Evolutionary conservation across 2,113 vertebrate genomes (phyloP).

Genomic region (Heteronetta atricapilla): DNA sequence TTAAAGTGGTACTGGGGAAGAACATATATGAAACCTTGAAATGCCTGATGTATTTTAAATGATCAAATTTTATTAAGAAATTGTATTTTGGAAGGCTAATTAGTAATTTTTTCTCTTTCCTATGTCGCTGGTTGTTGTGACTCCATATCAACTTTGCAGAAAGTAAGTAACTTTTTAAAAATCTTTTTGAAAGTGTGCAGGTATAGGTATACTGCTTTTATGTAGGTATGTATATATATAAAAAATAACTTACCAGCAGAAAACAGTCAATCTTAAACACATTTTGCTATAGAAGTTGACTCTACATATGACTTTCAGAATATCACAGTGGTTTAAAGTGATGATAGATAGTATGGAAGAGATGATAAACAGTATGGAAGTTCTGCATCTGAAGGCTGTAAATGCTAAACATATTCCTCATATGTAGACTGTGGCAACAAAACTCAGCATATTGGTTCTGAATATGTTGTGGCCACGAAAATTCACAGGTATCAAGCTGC

Average conservation of each 20-base stretch:
- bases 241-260: background rate
- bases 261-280: background rate
- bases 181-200: background rate
- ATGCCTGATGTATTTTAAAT: background rate
- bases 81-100: conserved; percentile 50
- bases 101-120: conserved; percentile 22
- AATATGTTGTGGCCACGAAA: background rate
- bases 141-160: conserved; percentile 66
- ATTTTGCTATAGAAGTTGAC: background rate
- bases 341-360: background rate
- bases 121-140: conserved; percentile 56
- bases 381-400: background rate
- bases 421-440: background rate
- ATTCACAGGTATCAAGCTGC: background rate
- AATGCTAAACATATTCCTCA: background rate
- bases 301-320: background rate
- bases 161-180: conserved; percentile 75
- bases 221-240: background rate
- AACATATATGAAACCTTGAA: background rate
- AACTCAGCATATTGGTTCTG: background rate
- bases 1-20: background rate
- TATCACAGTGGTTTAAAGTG: background rate
- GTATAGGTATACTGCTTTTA: background rate
- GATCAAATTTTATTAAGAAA: background rate
- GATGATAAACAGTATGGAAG: background rate